These are phyloP conservation scores for Cephus cinctus DNA, from an alignment of 1,140 invertebrate genomes.

Conservation along the genomic window DNA sequence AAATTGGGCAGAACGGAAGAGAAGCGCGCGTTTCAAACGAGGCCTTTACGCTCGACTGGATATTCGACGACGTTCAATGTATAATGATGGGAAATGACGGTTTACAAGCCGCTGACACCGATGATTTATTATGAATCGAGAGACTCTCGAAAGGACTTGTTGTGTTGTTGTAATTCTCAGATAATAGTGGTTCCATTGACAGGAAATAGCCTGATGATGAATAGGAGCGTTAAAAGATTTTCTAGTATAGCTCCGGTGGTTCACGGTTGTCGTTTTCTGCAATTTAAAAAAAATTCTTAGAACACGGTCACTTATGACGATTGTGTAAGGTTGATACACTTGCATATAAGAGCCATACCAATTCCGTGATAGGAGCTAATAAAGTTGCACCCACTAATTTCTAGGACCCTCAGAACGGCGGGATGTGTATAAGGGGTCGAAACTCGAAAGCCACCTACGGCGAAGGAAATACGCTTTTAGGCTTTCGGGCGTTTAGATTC, in stretches of 20 bases:
- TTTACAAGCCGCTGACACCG: conserved; percentile 34
- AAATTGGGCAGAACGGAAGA: conserved; percentile 45
- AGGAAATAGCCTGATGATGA: too few relatives aligned
- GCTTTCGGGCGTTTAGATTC: conserved; percentile 40
- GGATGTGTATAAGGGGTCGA: conserved; percentile 16
- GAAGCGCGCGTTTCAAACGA: conserved; percentile 33
- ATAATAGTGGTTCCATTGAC: too few relatives aligned
- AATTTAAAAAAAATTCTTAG: too few relatives aligned
- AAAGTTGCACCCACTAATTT: conserved; percentile 43
- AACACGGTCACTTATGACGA: too few relatives aligned
- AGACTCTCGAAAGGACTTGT: too few relatives aligned
- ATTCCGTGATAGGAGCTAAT: conserved; percentile 39
- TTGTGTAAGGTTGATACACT: too few relatives aligned
- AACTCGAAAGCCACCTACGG: conserved; percentile 36
- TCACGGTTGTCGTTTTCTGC: too few relatives aligned
- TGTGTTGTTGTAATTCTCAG: too few relatives aligned
- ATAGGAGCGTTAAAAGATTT: too few relatives aligned
- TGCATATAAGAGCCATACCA: background rate
- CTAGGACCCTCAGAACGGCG: conserved; percentile 23
- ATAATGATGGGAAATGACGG: conserved; percentile 50
- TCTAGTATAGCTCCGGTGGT: too few relatives aligned
- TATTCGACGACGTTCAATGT: conserved; percentile 18
- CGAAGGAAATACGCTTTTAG: conserved; percentile 44
- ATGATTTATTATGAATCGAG: conserved; percentile 31
- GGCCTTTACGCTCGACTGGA: conserved; percentile 33